phyloP scores from a whole-genome alignment of 2,797 vertebrate genomes.

The Pipistrellus pipistrellus region DNA sequence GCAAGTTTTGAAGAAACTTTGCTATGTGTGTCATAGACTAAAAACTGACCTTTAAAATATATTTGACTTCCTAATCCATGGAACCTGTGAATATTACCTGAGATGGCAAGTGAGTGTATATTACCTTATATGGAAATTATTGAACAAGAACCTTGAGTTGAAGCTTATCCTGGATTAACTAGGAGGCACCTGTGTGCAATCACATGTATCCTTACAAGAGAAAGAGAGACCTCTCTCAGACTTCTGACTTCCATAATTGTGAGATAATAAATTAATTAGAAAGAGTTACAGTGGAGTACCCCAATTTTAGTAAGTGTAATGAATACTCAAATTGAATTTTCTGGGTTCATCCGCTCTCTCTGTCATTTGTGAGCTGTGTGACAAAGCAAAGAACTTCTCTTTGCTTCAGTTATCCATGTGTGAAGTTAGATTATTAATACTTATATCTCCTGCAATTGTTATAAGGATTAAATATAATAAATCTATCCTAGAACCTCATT shows the following conservation, averaged over 20 bases:
- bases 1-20: background rate
- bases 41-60: background rate
- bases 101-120: background rate
- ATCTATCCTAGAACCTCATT: background rate
- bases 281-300: background rate
- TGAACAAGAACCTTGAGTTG: background rate
- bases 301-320: constrained; percentile 11
- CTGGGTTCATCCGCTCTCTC: background rate
- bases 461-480: background rate
- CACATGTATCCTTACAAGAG: background rate
- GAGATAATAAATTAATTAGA: background rate
- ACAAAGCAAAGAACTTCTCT: background rate
- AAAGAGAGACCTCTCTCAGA: background rate
- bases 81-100: background rate
- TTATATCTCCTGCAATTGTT: background rate
- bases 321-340: constrained; percentile 27
- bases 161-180: background rate
- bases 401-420: background rate
- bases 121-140: background rate
- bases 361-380: background rate
- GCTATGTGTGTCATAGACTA: background rate
- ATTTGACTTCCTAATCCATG: background rate
- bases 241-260: no score
- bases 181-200: background rate
- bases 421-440: background rate